Evolutionary conservation across 2,113 vertebrate species (phyloP).

Genomic region (Mobula hypostoma): DNA sequence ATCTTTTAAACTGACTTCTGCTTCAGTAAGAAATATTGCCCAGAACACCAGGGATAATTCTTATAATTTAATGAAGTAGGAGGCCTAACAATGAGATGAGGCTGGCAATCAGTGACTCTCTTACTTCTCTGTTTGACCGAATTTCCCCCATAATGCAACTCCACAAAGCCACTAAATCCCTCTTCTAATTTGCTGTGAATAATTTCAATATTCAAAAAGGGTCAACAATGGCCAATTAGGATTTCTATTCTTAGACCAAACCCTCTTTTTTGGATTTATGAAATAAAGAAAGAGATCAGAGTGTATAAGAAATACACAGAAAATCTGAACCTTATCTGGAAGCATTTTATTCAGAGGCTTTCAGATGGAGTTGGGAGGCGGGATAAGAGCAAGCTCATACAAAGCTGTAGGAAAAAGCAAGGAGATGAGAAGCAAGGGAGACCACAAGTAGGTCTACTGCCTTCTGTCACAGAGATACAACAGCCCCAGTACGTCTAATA

Average conservation of each 20-base stretch:
- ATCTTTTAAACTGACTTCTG: background rate
- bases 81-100: background rate
- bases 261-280: background rate
- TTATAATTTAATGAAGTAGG: no score
- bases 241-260: background rate
- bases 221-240: background rate
- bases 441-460: background rate
- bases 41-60: background rate
- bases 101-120: background rate
- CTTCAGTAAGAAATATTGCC: background rate
- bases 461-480: background rate
- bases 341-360: background rate
- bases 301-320: background rate
- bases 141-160: background rate
- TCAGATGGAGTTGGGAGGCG: background rate
- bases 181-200: background rate
- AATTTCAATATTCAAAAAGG: background rate
- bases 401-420: background rate
- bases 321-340: background rate
- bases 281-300: no score
- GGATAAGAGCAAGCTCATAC: background rate
- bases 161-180: background rate
- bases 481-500: background rate
- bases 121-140: background rate
- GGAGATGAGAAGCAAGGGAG: background rate